These are phyloP conservation scores for Actinemys pallida DNA, from an alignment of 2,113 vertebrate genomes.

Conservation along the genomic window DNA sequence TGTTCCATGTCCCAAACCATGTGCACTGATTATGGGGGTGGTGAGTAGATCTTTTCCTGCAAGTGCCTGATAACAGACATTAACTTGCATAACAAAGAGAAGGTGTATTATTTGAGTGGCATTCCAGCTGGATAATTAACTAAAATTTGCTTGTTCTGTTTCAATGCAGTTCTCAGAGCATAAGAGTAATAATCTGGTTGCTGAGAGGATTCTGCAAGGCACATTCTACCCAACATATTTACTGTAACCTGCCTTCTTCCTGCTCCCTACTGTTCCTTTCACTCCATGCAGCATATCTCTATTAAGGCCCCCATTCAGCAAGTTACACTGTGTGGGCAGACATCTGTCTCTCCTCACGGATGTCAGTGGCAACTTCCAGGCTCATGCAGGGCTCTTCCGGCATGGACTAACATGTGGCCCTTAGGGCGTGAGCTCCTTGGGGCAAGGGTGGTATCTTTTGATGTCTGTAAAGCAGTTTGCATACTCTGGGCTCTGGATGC, in stretches of 20 bases:
- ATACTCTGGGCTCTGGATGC: accelerated
- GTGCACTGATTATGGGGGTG: slow-evolving; percentile 12
- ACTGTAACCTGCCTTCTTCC: neutral
- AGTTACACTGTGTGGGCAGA: neutral
- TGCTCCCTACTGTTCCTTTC: neutral
- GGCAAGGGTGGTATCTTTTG: neutral
- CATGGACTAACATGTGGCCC: neutral
- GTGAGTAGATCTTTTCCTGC: slow-evolving; percentile 14
- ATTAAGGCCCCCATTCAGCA: neutral
- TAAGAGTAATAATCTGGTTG: neutral
- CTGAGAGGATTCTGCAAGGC: neutral
- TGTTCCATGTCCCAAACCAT: neutral
- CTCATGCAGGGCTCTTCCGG: neutral
- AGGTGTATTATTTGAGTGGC: slow-evolving; percentile 12
- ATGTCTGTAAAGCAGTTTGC: neutral
- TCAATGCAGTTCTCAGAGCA: neutral
- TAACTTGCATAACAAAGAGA: slow-evolving; percentile 19
- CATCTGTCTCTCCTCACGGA: neutral
- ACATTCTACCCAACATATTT: neutral
- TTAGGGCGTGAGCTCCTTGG: neutral
- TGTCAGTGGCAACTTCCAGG: neutral
- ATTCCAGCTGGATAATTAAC: slow-evolving; percentile 37
- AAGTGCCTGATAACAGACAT: slow-evolving; percentile 46
- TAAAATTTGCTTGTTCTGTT: slow-evolving; percentile 25
- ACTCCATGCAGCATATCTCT: neutral